Evolutionary conservation across 2,888 invertebrate genomes (phyloP), one percentile per base, ranked within the genome.

Genomic region (Diabrotica balteata): DNA sequence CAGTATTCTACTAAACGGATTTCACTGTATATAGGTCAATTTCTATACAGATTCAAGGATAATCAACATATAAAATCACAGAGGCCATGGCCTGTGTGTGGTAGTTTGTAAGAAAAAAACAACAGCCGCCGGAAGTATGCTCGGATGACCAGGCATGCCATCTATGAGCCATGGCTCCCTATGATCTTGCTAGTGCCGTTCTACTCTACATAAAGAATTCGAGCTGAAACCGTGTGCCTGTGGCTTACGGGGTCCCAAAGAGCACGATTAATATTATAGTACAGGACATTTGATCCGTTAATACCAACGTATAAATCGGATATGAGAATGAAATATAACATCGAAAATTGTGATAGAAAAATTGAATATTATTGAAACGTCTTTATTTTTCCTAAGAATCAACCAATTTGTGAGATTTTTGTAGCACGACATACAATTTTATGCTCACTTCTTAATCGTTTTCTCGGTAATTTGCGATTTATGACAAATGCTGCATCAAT

Each of bases 61-160:
- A 6, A 43, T 54, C 10, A 8, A 54, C 43, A 54, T 42, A 32
- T 43, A 10, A 54, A 54, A 54, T 54, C 54, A 54, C 11, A 54
- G 43, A 8, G 17, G 42, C 59, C 50, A 10, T 42, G 32, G 32
- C 32, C 32, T 32, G 32, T 32, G 32, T 32, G 32, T 32, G 32
- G 22, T 44, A 55, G 43, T 17, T 52, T 22, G 50, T 54, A 51
- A 62, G 61, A 62, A 62, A 10, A 58, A 58, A 46, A 46, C 46
- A 62, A 62, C 63, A 50, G 59, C 57, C 74, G 73, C 79, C 81
- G 81, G 81, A 81, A 79, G 79, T 80, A 76, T 80, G 81, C 77
- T 80, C 77, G 77, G 79, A 77, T 80, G 80, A 79, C 80, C 80
- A 59, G 43, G 43, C 45, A 58, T 50, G 51, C 63, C 51, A 52